Conservation (phyloP, 1,140 invertebrate genomes). For the Uloborus diversus region DNA sequence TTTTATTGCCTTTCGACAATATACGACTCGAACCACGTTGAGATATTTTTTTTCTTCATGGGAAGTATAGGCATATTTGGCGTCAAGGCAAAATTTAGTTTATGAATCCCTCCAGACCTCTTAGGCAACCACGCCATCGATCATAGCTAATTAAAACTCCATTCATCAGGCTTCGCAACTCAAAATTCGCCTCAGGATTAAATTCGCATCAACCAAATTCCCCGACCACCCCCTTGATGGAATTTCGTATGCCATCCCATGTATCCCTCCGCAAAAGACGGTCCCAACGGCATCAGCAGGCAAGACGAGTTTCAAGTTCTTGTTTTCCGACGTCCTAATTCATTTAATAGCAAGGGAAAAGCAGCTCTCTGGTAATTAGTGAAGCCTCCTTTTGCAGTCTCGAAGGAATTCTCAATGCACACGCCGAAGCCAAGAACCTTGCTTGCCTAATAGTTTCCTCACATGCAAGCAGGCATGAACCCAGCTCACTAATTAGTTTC, state of each 20-base stretch:
- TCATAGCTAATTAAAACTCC: conserved; percentile 52
- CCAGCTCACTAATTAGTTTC: conserved; percentile 45
- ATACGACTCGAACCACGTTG: too few relatives aligned
- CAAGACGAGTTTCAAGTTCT: conserved; percentile 47
- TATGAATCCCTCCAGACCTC: conserved; percentile 28
- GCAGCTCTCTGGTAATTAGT: conserved; percentile 46
- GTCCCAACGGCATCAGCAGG: conserved; percentile 12
- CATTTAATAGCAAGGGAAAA: conserved; percentile 53
- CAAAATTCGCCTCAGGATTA: conserved; percentile 24
- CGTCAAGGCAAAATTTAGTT: conserved; percentile 29
- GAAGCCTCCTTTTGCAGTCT: conserved; percentile 27
- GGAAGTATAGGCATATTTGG: too few relatives aligned
- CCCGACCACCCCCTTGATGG: conserved; percentile 26
- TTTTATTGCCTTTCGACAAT: too few relatives aligned
- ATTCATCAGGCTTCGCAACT: conserved; percentile 37
- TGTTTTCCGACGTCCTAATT: conserved; percentile 54
- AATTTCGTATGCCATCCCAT: conserved; percentile 36
- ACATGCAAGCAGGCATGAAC: conserved; percentile 8
- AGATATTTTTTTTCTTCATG: too few relatives aligned
- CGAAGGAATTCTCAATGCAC: conserved; percentile 21
- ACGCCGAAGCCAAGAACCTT: background rate
- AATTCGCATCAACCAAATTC: conserved; percentile 23
- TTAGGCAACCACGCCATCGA: conserved; percentile 41
- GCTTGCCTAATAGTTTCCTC: conserved; percentile 27
- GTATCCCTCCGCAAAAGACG: background rate